Base-by-base conservation (phyloP, 2,888 invertebrate genomes). In the Cosmia trapezina region DNA sequence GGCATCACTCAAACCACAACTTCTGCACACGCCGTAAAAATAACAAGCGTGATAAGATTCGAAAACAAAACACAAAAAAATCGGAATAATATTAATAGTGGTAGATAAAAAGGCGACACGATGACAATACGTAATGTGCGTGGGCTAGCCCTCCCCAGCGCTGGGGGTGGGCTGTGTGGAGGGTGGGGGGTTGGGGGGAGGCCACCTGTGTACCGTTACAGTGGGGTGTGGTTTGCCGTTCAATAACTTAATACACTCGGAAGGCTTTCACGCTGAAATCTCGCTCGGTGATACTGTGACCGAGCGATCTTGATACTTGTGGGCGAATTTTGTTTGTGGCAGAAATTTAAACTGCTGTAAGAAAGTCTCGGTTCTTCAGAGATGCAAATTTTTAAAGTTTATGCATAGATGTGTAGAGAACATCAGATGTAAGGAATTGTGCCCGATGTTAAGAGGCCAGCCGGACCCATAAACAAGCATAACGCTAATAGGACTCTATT, bases 161-260 rank as follows among this genome's bases (percentile, higher is more conserved):
- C 70, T 77, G 78, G 86, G 84, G 75, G 82, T 73, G 83, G 81
- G 84, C 84, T 53, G 81, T 83, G 80, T 83, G 85, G 90, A 56
- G 86, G 92, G 90, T 12, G 22, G 8, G 28, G 14, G 43, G 56
- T 45, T 45, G n/a, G 76, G 68, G 81, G 85, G 89, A 65, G 87
- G 92, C 90, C 89, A 91, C 91, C 93, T 92, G 93, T 93, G 92
- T 93, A 93, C 91, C 92, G 94, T 94, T 94, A 94, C 95, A 94
- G 93, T 90, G 92, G 96, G 96, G 96, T 96, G 96, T 96, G 96
- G 96, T 96, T 96, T 96, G 96, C 96, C 96, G 96, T 96, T 96
- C 96, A 94, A 96, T 96, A 96, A 96, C 96, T 95, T 96, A 95
- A 96, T 96, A 96, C 96, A 94, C 94, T 94, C 93, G 94, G 93